Conservation (phyloP, 2,797 vertebrate genomes). For the Propithecus perrieri region DNA sequence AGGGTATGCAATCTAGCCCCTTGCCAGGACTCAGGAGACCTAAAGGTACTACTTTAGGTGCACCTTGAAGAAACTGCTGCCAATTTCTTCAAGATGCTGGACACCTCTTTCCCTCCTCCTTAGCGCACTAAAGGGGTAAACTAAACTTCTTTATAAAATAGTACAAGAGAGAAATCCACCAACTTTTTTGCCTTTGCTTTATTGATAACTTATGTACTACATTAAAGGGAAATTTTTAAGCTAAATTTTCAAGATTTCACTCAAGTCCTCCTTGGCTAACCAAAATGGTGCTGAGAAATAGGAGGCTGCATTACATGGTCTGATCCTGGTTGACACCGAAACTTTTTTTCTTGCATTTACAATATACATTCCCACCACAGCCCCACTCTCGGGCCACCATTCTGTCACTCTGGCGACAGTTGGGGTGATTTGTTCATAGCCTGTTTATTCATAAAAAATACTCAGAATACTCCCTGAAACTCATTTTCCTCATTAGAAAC, state of each 20-base stretch:
- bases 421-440: neutral
- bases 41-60: neutral
- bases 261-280: neutral
- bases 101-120: neutral
- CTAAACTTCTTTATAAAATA: neutral
- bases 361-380: neutral
- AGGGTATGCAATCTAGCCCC: neutral
- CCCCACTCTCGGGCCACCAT: neutral
- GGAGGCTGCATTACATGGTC: neutral
- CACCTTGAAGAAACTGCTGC: too few species aligned
- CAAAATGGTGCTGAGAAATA: neutral
- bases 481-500: slow-evolving; percentile 34
- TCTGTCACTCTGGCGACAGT: neutral
- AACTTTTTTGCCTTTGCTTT: neutral
- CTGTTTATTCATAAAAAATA: neutral
- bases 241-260: slow-evolving; percentile 15
- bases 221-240: neutral
- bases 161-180: neutral
- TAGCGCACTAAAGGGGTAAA: neutral
- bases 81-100: neutral
- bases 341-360: neutral
- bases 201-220: neutral
- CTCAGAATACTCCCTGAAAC: neutral
- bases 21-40: neutral
- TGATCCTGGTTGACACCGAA: neutral